Evolutionary conservation across 2,888 invertebrate species (phyloP).

Genomic region (Perizoma affinitatum): DNA sequence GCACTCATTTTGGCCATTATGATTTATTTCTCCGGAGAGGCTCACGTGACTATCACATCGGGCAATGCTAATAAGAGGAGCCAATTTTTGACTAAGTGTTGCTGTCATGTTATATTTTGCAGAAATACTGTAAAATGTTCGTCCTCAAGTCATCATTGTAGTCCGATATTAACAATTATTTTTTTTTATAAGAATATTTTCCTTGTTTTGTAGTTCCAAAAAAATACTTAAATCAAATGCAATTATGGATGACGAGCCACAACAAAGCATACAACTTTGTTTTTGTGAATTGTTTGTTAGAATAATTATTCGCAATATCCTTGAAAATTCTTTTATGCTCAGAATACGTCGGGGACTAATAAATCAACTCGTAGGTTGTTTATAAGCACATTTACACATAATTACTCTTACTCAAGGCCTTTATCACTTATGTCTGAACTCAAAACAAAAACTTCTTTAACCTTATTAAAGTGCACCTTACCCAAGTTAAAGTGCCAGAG

Average conservation of each 20-base stretch:
- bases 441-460: neutral
- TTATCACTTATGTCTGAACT: neutral
- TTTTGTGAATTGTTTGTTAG: neutral
- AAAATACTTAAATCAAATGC: neutral
- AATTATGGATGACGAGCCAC: neutral
- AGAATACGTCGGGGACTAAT: no score
- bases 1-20: slow-evolving; percentile 57
- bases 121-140: no score
- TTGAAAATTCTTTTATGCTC: no score
- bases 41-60: slow-evolving; percentile 42
- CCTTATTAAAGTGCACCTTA: neutral
- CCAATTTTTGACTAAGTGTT: no score
- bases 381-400: neutral
- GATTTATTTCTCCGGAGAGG: slow-evolving; percentile 51
- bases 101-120: no score
- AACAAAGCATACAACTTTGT: neutral
- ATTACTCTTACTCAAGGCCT: neutral
- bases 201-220: no score
- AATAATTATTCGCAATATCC: no score
- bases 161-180: no score
- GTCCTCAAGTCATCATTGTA: no score
- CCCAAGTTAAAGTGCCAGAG: slow-evolving; percentile 10
- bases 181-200: no score
- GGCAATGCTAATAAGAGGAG: slow-evolving; percentile 20
- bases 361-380: no score